A percentile compares a stretch with the other conserved stretches of the same genome.
These are phyloP conservation scores for Oscheius sp. DNA, from an alignment of 1,140 invertebrate species.

Conservation along the genomic window DNA sequence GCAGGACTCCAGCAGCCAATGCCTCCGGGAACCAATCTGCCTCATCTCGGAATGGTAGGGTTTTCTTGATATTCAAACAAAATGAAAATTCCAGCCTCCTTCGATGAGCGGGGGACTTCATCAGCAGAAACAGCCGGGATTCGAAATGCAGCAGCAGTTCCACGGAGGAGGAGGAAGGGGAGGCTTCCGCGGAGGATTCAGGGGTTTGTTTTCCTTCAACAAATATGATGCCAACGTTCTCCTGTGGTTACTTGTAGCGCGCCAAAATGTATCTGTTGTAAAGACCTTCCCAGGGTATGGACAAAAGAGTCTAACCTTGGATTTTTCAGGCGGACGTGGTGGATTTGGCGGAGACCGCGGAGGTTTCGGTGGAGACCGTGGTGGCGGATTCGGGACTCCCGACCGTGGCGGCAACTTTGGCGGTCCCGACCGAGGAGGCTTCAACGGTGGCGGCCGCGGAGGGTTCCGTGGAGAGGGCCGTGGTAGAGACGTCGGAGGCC, in stretches of 20 bases:
- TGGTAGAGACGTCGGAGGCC: not conserved
- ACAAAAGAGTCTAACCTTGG: no score
- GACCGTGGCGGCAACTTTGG: not conserved
- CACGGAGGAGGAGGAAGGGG: not conserved
- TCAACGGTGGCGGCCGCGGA: not conserved
- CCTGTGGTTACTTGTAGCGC: not conserved
- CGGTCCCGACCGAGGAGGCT: not conserved
- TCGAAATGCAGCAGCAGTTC: not conserved
- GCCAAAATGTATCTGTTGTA: not conserved
- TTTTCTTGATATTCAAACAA: not conserved
- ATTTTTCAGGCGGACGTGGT: no score
- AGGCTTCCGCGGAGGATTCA: not conserved
- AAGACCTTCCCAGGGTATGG: no score
- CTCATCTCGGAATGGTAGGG: not conserved
- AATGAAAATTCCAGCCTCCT: not conserved
- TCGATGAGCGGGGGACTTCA: not conserved
- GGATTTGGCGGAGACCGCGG: not conserved
- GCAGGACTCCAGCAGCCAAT: no score
- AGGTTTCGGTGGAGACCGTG: not conserved
- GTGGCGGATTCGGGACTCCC: not conserved
- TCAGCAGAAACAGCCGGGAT: not conserved
- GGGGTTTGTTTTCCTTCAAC: not conserved
- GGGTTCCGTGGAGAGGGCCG: not conserved
- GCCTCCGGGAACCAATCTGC: not conserved
- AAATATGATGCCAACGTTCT: not conserved